phyloP scores from a whole-genome alignment of 2,113 vertebrate species.

The Ochotona curzoniae region DNA sequence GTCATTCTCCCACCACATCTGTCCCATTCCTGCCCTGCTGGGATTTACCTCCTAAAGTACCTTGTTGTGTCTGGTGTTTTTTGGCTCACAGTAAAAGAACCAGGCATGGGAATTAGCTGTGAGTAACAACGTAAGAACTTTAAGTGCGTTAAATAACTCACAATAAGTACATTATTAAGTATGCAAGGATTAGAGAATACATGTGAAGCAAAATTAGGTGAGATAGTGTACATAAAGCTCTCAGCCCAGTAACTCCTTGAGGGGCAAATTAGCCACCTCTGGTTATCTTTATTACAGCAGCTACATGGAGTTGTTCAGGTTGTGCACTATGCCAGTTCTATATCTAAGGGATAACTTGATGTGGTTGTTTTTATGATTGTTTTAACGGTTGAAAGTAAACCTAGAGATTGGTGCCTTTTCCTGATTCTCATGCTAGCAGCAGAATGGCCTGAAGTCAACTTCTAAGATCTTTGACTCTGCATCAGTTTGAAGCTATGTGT shows the following conservation, averaged over 20 bases:
- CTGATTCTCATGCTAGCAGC: neutral
- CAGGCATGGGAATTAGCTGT: no score
- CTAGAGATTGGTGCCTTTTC: neutral
- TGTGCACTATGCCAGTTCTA: neutral
- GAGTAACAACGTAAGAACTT: no score
- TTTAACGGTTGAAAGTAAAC: neutral
- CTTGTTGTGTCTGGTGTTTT: no score
- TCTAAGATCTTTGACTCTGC: neutral
- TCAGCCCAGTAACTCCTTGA: neutral
- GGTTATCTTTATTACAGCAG: neutral
- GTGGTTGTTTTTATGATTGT: neutral
- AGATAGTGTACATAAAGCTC: neutral
- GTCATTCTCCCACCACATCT: no score
- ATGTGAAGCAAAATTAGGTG: neutral
- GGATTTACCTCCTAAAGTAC: no score
- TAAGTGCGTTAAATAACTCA: no score
- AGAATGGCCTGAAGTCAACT: neutral
- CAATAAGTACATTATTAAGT: no score
- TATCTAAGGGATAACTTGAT: neutral
- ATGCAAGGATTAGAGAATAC: no score
- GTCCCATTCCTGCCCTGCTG: no score
- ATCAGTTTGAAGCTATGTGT: neutral
- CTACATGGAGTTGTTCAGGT: neutral
- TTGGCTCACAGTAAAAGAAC: no score
- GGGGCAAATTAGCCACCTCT: neutral